Evolutionary conservation across 1,140 invertebrate species (phyloP), one percentile per base, ranked within the genome.

Genomic region (Ceratitis capitata): DNA sequence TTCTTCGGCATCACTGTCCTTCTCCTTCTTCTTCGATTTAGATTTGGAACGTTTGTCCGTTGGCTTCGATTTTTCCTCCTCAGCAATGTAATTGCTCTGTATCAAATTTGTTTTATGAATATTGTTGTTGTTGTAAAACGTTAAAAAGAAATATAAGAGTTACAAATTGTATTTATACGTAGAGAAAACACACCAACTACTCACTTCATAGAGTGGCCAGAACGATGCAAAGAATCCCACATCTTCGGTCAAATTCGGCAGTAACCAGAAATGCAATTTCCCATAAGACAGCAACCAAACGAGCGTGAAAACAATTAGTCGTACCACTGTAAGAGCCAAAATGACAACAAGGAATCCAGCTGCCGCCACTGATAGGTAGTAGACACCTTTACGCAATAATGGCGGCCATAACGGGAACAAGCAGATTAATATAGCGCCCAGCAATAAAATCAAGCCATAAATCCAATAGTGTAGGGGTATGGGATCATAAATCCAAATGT

Each of bases 401-500:
- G 96, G 95, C 10, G 99, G 99, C 99, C 99, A 99, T 74, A 99
- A 92, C 19, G 99, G 99, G 93, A 99, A 99, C 87, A 99, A 94
- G 93, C 99, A 99, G 45, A 99, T 95, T n/a, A 95, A 96, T 89
- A 99, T 98, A 69, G 97, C 97, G 53, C 97, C 98, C 82, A 99
- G 92, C 29, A 99, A 97, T 85, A 99, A 94, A 0, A 98, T 93
- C 35, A 96, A 94, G 78, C 99, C 99, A 89, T 98, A 97, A 87
- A 99, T 93, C 96, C 98, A 99, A 90, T 99, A 99, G 93, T 98
- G 97, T 85, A 98, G 95, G 12, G 98, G 98, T 88, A 99, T 98
- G 5, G 98, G 98, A 92, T 99, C 98, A 93, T 99, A 99, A 85
- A 99, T 96, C 99, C 99, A 99, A 19, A 99, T 98, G 93, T 99